Percentiles rank a stretch among this genome's conserved stretches.
phyloP scores from a whole-genome alignment of 64 coral and sea anemone genomes.

The Anthopleura sola region DNA sequence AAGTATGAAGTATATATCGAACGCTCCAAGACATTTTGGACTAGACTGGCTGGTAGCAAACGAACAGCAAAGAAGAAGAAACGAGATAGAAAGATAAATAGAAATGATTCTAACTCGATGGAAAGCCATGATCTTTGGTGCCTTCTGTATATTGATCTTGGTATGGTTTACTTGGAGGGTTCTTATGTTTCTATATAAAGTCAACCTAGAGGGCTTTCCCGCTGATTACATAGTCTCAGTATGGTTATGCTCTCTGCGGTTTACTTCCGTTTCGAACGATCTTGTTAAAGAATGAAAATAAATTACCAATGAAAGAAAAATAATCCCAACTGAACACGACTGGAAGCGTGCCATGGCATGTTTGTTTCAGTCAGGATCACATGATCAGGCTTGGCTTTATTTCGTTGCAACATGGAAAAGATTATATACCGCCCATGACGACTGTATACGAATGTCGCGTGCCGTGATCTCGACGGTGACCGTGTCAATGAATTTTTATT shows the following conservation, averaged over 20 bases:
- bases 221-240: not conserved
- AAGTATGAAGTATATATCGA: slow-evolving; percentile 55
- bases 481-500: no score
- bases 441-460: no score
- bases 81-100: not conserved
- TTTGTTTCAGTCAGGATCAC: not conserved
- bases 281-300: not conserved
- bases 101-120: not conserved
- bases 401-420: no score
- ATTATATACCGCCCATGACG: no score
- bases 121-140: not conserved
- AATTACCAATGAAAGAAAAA: not conserved
- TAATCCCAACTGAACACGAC: not conserved
- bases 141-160: not conserved
- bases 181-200: not conserved
- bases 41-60: not conserved
- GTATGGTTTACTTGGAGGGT: not conserved
- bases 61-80: not conserved
- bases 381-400: no score
- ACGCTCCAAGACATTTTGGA: slow-evolving; percentile 52
- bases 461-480: no score
- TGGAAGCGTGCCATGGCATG: not conserved
- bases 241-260: not conserved
- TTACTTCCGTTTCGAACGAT: slow-evolving; percentile 2
- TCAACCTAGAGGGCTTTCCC: not conserved